Evolutionary conservation across 2,797 vertebrate species (phyloP), one percentile per base, ranked within the genome.

Genomic region (Takifugu ocellatus): DNA sequence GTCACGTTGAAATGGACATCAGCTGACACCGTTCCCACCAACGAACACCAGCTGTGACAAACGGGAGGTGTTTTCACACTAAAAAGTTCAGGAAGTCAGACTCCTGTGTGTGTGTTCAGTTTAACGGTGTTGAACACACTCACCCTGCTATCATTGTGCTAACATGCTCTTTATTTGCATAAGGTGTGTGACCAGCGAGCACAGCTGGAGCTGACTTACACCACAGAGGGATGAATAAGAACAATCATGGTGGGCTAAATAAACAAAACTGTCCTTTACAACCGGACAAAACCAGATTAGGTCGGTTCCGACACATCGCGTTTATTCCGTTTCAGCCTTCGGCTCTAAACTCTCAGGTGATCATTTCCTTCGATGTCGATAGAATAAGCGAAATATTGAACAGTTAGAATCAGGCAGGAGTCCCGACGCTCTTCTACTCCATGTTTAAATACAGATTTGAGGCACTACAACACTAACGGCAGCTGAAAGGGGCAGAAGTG

Each of bases 101-200:
- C 21, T 21, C 21, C 21, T 46, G 44, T 46, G 46, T 24, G n/a
- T 48, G 47, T 56, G 54, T 46, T 48, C 54, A 25, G n/a, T 51
- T 8, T 21, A 10, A 26, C 24, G 46, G 56, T 11, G 26, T 53
- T 8, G 48, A 53, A 25, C 9, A n/a, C 16, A 43, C 44, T 44
- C 51, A 56, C 6, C 5, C 26, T 27, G 53, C 21, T 25, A n/a
- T 15, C 49, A 21, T 16, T n/a, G 27, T 33, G 51, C 12, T 43
- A 16, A 39, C 29, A 33, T 59, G 26, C 33, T 21, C 36, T 52
- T 3, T 78, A 70, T 84, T 79, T 84, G 68, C 56, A 44, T 52
- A 66, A 42, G 61, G 70, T 57, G 76, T 69, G 63, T 31, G 59
- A n/a, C 11, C 27, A 31, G 5, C 36, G 29, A 54, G 17, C 45